Evolutionary conservation across 2,888 invertebrate species (phyloP).

Genomic region (Plagodis pulveraria): DNA sequence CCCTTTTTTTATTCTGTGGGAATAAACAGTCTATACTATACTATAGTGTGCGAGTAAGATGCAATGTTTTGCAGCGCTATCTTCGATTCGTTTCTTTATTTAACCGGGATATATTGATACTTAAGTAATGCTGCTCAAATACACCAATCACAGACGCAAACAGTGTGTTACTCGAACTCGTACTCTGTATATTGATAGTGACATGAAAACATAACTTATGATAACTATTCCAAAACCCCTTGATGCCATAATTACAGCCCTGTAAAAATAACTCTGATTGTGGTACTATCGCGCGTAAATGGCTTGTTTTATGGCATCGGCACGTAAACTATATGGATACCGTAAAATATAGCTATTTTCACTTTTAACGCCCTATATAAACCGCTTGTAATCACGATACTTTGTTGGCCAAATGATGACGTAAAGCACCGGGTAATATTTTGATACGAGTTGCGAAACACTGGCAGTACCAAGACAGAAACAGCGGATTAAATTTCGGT

Average conservation of each 20-base stretch:
- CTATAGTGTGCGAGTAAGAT: no score
- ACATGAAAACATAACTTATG: no score
- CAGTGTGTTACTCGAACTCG: no score
- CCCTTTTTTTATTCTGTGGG: no score
- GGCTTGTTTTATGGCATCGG: slow-evolving; percentile 22
- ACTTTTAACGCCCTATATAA: slow-evolving; percentile 19
- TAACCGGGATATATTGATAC: no score
- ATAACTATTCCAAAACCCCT: background rate
- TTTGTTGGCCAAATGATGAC: background rate
- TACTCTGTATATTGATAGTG: no score
- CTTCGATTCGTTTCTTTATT: no score
- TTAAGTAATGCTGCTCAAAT: no score
- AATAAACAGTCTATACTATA: no score
- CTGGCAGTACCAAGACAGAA: background rate
- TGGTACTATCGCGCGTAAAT: slow-evolving; percentile 9
- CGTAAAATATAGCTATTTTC: slow-evolving; percentile 28
- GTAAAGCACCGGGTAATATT: background rate
- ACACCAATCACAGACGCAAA: no score
- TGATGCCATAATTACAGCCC: slow-evolving; percentile 10
- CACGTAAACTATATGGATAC: slow-evolving; percentile 18
- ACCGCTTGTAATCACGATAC: background rate
- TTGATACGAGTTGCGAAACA: background rate
- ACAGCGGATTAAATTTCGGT: no score
- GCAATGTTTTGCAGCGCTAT: no score
- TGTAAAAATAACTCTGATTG: slow-evolving; percentile 21